These are phyloP conservation scores for Sylvilagus bachmani DNA, from an alignment of 2,113 vertebrate genomes.

Conservation along the genomic window DNA sequence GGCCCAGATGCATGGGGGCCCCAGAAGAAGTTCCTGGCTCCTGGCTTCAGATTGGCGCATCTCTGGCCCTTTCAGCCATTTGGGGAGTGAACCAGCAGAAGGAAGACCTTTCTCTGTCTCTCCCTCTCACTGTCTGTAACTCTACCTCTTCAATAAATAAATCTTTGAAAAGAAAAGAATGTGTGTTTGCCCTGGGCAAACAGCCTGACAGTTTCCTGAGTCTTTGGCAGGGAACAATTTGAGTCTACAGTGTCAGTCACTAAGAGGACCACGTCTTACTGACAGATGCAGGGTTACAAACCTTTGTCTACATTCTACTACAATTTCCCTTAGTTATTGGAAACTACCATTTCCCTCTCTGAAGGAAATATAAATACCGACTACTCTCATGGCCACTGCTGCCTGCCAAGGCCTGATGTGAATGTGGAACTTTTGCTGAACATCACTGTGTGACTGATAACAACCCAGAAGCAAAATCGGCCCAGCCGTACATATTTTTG, in stretches of 20 bases:
- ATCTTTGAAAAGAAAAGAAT: neutral
- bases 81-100: too few species aligned
- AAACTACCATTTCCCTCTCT: neutral
- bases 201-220: neutral
- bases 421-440: neutral
- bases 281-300: neutral
- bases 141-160: too few species aligned
- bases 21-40: too few species aligned
- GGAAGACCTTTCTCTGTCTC: too few species aligned
- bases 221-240: neutral
- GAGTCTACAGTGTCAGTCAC: neutral
- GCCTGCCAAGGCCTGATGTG: neutral
- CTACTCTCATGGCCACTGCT: neutral
- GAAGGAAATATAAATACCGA: constrained; percentile 67
- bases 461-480: neutral
- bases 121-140: too few species aligned
- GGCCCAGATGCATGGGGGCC: too few species aligned
- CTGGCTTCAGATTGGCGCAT: too few species aligned
- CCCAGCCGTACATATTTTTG: neutral
- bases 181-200: neutral
- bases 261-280: neutral
- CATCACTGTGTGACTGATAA: neutral
- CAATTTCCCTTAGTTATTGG: constrained; percentile 45
- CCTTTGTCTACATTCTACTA: neutral
- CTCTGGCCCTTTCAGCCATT: too few species aligned